Evolutionary conservation across 1,140 invertebrate genomes (phyloP).

Genomic region (Plodia interpunctella): DNA sequence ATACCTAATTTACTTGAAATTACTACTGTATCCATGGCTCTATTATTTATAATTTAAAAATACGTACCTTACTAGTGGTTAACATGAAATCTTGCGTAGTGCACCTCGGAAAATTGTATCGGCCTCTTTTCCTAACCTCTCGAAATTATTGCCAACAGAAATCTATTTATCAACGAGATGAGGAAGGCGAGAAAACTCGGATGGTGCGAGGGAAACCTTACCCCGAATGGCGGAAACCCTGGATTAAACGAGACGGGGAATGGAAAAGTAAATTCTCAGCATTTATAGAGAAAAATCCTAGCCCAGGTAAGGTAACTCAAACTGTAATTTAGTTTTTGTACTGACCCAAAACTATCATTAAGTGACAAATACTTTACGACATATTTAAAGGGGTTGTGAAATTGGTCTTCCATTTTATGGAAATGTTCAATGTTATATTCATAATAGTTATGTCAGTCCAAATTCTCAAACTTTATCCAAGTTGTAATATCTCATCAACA

Average conservation of each 20-base stretch:
- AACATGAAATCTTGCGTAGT: background rate
- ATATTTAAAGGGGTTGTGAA: too few species aligned
- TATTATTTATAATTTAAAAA: background rate
- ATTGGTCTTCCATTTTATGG: too few species aligned
- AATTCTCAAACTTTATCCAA: too few species aligned
- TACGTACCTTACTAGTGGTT: background rate
- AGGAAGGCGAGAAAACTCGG: constrained; percentile 51
- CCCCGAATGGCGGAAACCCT: constrained; percentile 62
- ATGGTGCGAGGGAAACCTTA: constrained; percentile 50
- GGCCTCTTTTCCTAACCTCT: constrained; percentile 27
- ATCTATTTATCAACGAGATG: constrained; percentile 55
- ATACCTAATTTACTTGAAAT: too few species aligned
- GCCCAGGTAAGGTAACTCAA: constrained; percentile 20
- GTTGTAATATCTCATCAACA: too few species aligned
- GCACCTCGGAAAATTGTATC: constrained; percentile 20
- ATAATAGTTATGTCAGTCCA: too few species aligned
- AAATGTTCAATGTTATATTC: too few species aligned
- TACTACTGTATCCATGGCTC: too few species aligned
- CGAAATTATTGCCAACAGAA: constrained; percentile 57
- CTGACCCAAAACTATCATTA: too few species aligned
- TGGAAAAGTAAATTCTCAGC: constrained; percentile 53
- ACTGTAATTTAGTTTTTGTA: too few species aligned
- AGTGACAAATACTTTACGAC: too few species aligned
- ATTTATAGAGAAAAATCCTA: constrained; percentile 62
- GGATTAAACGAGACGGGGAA: constrained; percentile 59